Evolutionary conservation across 2,113 vertebrate species (phyloP).

Genomic region (Chauna torquata): DNA sequence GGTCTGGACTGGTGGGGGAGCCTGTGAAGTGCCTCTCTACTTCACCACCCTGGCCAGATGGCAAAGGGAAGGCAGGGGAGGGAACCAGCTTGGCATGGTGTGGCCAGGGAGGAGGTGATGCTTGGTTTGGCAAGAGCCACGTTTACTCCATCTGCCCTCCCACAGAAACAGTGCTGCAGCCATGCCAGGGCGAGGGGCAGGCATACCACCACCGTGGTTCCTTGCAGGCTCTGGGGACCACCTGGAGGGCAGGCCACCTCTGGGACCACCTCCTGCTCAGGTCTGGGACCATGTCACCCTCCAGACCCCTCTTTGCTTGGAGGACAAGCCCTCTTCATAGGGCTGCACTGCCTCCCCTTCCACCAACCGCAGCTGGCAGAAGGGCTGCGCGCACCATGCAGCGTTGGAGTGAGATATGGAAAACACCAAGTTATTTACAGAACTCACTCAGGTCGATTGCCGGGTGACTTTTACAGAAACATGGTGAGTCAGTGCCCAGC

Average conservation of each 20-base stretch:
- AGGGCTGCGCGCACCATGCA: neutral
- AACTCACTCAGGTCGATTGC: neutral
- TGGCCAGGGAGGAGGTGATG: neutral
- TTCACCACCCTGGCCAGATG: neutral
- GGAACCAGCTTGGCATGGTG: too few relatives aligned
- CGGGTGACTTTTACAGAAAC: neutral
- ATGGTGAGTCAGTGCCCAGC: neutral
- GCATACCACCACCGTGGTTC: neutral
- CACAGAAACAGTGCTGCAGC: neutral
- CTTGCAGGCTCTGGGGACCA: neutral
- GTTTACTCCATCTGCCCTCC: neutral
- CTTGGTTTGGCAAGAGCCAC: neutral
- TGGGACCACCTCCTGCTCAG: neutral
- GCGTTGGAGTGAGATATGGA: neutral
- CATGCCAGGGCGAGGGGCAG: neutral
- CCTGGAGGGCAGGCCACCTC: neutral
- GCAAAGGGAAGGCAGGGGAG: neutral
- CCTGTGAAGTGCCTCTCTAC: neutral
- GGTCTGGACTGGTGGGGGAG: neutral
- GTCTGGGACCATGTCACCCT: neutral
- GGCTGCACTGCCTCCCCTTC: neutral
- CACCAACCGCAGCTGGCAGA: neutral
- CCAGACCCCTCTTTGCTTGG: neutral
- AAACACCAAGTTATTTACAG: neutral
- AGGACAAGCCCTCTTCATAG: neutral